Conservation (phyloP, 2,888 invertebrate genomes). For the Neoscelio sp. region DNA sequence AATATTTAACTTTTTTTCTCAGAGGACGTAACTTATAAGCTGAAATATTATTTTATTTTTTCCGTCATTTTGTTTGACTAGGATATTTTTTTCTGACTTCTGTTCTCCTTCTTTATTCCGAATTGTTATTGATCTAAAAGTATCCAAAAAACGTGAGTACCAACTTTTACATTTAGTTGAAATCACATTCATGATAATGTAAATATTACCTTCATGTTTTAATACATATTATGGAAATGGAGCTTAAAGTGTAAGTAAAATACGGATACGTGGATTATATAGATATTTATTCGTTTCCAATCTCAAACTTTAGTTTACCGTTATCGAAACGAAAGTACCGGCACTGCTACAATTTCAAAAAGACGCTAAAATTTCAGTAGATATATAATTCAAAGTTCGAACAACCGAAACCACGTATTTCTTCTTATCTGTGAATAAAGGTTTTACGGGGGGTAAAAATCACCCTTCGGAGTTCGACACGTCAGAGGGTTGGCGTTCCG, state of each 20-base stretch:
- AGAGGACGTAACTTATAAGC: no score
- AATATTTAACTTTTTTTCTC: no score
- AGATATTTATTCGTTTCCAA: constrained; percentile 57
- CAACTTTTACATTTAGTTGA: constrained; percentile 13
- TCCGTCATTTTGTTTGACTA: no score
- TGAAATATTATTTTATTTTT: no score
- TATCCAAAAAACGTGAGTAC: not conserved
- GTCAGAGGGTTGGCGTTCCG: constrained; percentile 51
- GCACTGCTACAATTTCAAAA: no score
- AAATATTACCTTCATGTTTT: constrained; percentile 35
- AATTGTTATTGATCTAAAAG: no score
- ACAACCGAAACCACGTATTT: constrained; percentile 62
- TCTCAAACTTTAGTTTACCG: constrained; percentile 24
- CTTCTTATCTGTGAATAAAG: constrained; percentile 63
- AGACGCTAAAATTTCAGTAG: constrained; percentile 44
- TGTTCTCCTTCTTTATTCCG: no score
- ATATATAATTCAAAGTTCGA: constrained; percentile 59
- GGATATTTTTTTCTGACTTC: no score
- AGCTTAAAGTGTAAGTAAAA: constrained; percentile 50
- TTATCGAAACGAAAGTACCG: no score
- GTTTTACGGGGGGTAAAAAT: constrained; percentile 44
- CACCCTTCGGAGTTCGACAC: constrained; percentile 58
- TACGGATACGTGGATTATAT: constrained; percentile 39
- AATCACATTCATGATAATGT: constrained; percentile 41
- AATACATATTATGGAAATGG: constrained; percentile 35